Evolutionary conservation across 2,888 invertebrate species (phyloP), one percentile per base, ranked within the genome.

Genomic region (Oconnorella tubifera): DNA sequence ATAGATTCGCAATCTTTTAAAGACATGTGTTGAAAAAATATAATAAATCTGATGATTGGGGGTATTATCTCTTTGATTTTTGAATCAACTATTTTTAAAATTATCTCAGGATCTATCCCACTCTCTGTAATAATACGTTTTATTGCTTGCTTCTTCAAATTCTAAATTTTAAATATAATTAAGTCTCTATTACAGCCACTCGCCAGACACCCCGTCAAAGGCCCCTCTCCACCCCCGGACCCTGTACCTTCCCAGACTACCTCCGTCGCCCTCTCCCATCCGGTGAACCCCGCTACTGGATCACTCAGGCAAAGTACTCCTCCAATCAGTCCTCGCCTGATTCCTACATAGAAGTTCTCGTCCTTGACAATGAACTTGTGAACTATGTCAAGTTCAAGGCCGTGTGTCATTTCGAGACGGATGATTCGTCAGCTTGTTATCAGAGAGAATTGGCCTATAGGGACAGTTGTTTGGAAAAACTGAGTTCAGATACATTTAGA

Each of bases 241-340:
- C 40, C 10, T 60, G 60, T 19, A 14, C 29, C n/a, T 51, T 60
- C 29, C 60, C 60, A 10, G 10, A n/a, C 28, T 60, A 49, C 33
- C 51, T 60, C 19, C 50, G 23, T 6, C 49, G 60, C 19, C 49
- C 60, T 19, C 50, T 50, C 28, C 29, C 60, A 23, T 50, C 60
- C 60, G 60, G 50, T 23, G 48, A 25, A 23, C n/a, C 28, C 23
- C 28, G 49, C 2, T 50, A 50, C 31, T 60, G 60, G 60, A 25
- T 60, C 23, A 60, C 60, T 28, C 50, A 60, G 29, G 48, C 48
- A 49, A 60, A 60, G 50, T 60, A 60, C 60, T 51, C 28, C 31
- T 31, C 50, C n/a, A 50, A 49, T 4, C 27, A 40, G 27, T 60
- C 60, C 23, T 23, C 14, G 3, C 27, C 29, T 25, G 50, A 60